These are phyloP conservation scores for Macrocentrus cingulum DNA, from an alignment of 1,140 invertebrate genomes.

Conservation along the genomic window DNA sequence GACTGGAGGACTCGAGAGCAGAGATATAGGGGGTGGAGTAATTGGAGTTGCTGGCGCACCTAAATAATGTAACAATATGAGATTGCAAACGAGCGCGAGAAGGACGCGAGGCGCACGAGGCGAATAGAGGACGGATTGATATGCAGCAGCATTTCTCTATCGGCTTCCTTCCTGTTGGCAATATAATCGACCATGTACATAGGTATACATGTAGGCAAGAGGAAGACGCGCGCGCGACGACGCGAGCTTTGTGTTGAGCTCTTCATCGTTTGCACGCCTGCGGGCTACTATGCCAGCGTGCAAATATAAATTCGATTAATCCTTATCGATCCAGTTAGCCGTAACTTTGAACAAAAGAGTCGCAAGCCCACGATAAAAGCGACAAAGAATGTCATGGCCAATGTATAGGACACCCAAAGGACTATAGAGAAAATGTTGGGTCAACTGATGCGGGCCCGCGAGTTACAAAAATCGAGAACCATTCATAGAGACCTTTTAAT, in stretches of 20 bases:
- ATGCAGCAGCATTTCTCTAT: constrained; percentile 49
- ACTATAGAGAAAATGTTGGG: too few species aligned
- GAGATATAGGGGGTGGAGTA: constrained; percentile 18
- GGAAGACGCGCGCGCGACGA: neutral
- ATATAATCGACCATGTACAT: constrained; percentile 21
- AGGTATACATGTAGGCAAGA: neutral
- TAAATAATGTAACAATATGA: constrained; percentile 28
- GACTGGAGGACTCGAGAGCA: constrained; percentile 11
- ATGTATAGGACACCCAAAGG: too few species aligned
- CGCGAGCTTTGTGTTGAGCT: neutral
- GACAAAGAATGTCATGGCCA: too few species aligned
- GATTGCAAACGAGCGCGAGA: neutral
- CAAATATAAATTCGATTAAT: constrained; percentile 16
- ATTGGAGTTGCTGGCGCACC: constrained; percentile 26
- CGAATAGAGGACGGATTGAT: constrained; percentile 40
- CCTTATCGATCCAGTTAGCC: constrained; percentile 3
- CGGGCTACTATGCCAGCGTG: neutral
- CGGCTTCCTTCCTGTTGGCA: constrained; percentile 51
- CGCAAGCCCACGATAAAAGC: too few species aligned
- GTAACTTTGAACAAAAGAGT: neutral
- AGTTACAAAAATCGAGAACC: too few species aligned
- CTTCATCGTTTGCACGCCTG: constrained; percentile 6
- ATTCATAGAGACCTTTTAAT: too few species aligned
- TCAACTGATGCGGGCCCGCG: too few species aligned
- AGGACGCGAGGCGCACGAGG: neutral